A percentile compares a stretch with the other conserved stretches of the same genome.
These are phyloP conservation scores for Germaria angustata DNA, from an alignment of 2,888 invertebrate genomes.

Conservation along the genomic window DNA sequence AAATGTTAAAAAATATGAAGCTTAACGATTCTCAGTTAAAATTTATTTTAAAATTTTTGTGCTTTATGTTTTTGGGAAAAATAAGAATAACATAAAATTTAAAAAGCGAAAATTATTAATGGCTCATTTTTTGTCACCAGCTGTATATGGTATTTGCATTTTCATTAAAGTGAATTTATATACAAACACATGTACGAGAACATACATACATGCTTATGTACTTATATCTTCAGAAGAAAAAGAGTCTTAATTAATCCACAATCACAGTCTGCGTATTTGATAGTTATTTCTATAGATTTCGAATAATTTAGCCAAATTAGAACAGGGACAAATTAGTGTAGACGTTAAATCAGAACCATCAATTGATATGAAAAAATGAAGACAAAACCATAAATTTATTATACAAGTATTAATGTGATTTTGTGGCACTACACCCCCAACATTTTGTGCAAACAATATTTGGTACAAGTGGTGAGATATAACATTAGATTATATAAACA, in stretches of 20 bases:
- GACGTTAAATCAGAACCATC: constrained; percentile 25
- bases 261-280: not conserved
- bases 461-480: not conserved
- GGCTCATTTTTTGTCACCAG: not conserved
- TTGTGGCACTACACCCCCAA: not conserved
- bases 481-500: not conserved
- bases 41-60: constrained; percentile 14
- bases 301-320: constrained; percentile 35
- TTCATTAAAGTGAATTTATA: not conserved
- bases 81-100: not conserved
- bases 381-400: not conserved
- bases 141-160: not conserved
- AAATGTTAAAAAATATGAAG: constrained; percentile 73
- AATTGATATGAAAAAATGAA: constrained; percentile 28
- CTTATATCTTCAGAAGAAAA: not conserved
- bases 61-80: not conserved
- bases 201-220: not conserved
- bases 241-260: constrained; percentile 29
- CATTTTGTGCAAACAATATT: not conserved
- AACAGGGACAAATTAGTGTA: constrained; percentile 47
- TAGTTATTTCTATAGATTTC: constrained; percentile 11
- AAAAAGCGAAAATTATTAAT: not conserved
- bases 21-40: constrained; percentile 43
- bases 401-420: not conserved
- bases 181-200: too few species aligned